phyloP scores from a whole-genome alignment of 2,113 vertebrate species.

The Rhodinocichla rosea region DNA sequence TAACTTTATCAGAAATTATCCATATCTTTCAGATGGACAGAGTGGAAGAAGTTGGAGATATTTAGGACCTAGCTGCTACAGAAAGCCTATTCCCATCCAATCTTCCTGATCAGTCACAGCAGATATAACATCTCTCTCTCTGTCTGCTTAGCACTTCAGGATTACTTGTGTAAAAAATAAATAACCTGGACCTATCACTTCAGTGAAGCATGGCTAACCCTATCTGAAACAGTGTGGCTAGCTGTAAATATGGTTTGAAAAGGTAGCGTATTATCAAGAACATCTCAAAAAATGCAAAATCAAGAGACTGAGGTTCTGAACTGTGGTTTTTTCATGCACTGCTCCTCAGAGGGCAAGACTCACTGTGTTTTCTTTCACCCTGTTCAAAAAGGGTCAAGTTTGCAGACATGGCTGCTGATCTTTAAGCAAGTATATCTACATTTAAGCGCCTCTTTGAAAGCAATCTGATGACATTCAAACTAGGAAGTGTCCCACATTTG shows the following conservation, averaged over 20 bases:
- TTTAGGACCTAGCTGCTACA: neutral
- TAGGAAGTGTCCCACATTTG: neutral
- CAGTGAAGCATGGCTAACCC: neutral
- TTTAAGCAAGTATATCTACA: neutral
- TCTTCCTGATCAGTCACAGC: neutral
- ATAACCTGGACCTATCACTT: neutral
- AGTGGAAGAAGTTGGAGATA: neutral
- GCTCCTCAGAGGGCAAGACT: neutral
- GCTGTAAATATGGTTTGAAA: neutral
- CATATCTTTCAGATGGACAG: neutral
- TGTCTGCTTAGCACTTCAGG: neutral
- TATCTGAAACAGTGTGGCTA: neutral
- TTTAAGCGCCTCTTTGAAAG: neutral
- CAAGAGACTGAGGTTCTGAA: neutral
- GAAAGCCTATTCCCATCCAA: neutral
- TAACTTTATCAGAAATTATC: neutral
- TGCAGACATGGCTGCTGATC: neutral
- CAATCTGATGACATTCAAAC: neutral
- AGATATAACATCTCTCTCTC: neutral
- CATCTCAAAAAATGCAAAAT: neutral
- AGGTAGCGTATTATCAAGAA: neutral
- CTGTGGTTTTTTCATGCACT: fast-evolving
- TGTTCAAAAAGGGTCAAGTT: neutral
- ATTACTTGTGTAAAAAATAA: neutral
- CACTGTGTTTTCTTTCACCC: neutral